Base-by-base conservation (phyloP, 2,113 vertebrate genomes). In the Limanda limanda region DNA sequence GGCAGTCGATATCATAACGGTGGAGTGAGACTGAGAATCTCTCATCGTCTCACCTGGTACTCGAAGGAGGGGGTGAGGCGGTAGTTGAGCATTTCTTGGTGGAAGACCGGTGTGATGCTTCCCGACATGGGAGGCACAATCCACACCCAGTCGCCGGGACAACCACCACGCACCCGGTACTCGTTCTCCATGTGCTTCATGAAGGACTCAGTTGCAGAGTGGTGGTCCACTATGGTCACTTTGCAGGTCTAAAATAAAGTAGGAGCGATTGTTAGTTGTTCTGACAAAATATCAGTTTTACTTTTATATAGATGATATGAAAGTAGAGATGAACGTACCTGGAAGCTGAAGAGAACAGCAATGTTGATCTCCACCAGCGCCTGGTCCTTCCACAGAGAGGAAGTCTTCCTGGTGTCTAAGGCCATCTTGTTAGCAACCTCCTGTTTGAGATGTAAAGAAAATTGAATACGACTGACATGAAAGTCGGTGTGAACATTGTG, bases 101-200 rank as follows among this genome's bases (percentile, higher is more conserved):
- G 97, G 93, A 98, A 99, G 21, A 99, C 98, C 0, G 98, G 98
- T 2, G 97, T 99, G 92, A 99, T 97, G 71, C 97, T 98, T 82
- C 98, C 96, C 0, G 98, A 99, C 98, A 99, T 99, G 3, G 98
- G 97, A 0, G 98, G 98, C 18, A 99, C 96, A 0, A 99, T 98
- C 98, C 98, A 99, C 20, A 99, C 98, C 98, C 98, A 99, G 93
- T 99, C 98, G 0, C 97, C 97, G 0, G 98, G 98, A 47, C 98
- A 99, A 42, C 98, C 98, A 0, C 98, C 98, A 2, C 98, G 95
- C 84, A 97, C 97, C 1, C 96, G 92, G 71, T 95, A 96, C 74
- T 99, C 98, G 0, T 99, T 99, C 88, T 99, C 97, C 98, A 99
- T 98, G 95, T 99, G 98, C 88, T 99, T 99, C 90, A 99, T 98